These are phyloP conservation scores for Rhombomys opimus DNA, from an alignment of 2,113 vertebrate species.

Conservation along the genomic window DNA sequence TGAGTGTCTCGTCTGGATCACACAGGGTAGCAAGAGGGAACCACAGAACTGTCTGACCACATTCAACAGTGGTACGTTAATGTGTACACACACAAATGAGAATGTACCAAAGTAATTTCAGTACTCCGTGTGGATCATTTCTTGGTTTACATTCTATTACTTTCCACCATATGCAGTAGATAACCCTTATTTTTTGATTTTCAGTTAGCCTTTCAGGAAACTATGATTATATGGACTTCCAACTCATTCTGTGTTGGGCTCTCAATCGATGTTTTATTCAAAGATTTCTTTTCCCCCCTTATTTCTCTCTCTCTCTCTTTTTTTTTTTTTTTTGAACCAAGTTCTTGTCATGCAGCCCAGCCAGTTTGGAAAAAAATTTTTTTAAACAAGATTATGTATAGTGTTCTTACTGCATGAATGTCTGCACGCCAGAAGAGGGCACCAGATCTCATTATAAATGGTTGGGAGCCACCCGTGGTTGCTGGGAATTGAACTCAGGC, in stretches of 20 bases:
- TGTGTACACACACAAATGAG: too few species aligned
- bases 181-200: conserved; percentile 2
- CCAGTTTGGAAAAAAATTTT: background rate
- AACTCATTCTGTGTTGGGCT: background rate
- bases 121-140: background rate
- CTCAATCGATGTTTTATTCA: background rate
- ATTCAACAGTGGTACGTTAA: background rate
- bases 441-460: too few species aligned
- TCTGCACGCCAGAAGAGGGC: too few species aligned
- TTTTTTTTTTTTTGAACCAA: background rate
- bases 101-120: background rate
- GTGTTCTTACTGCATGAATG: too few species aligned
- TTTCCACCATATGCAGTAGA: background rate
- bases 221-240: background rate
- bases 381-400: background rate
- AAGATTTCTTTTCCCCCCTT: background rate
- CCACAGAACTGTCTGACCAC: background rate
- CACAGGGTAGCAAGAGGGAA: background rate
- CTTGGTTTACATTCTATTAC: conserved; percentile 1
- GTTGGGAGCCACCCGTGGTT: too few species aligned
- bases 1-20: background rate
- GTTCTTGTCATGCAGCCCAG: background rate
- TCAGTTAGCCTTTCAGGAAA: conserved; percentile 1
- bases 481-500: too few species aligned
- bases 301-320: too few species aligned